Conservation (phyloP, 2,113 vertebrate species). For the Meles meles region DNA sequence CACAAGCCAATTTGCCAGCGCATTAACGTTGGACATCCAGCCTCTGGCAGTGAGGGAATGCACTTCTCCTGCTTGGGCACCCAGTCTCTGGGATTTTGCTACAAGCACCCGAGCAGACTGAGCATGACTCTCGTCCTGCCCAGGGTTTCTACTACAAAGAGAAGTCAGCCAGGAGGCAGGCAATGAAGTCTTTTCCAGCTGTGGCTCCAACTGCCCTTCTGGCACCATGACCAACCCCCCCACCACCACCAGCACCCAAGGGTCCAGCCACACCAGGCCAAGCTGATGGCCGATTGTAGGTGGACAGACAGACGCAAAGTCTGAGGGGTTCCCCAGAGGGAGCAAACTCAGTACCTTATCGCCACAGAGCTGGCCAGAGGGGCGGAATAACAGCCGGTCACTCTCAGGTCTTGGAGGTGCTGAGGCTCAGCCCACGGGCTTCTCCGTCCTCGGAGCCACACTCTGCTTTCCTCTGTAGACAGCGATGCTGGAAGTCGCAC, state of each 20-base stretch:
- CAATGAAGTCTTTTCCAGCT: neutral
- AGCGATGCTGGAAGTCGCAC: accelerated
- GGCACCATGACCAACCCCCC: no score
- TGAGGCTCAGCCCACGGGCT: no score
- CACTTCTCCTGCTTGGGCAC: accelerated
- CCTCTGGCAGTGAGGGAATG: neutral
- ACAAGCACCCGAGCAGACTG: accelerated
- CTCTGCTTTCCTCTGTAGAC: neutral
- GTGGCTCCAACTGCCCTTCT: neutral
- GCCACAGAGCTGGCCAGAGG: neutral
- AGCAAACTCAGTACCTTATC: neutral
- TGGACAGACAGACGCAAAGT: neutral
- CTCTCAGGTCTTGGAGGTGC: no score
- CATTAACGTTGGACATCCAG: neutral
- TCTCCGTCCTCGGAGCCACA: neutral
- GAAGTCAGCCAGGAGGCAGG: accelerated
- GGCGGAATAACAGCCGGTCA: accelerated
- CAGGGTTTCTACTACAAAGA: neutral
- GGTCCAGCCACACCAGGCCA: neutral
- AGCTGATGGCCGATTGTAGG: accelerated
- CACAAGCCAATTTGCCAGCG: neutral
- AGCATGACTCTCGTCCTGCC: neutral
- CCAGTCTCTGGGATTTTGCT: accelerated
- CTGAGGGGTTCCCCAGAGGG: neutral
- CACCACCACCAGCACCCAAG: no score